These are phyloP conservation scores for Archips xylosteana DNA, from an alignment of 2,888 invertebrate species.

Conservation along the genomic window DNA sequence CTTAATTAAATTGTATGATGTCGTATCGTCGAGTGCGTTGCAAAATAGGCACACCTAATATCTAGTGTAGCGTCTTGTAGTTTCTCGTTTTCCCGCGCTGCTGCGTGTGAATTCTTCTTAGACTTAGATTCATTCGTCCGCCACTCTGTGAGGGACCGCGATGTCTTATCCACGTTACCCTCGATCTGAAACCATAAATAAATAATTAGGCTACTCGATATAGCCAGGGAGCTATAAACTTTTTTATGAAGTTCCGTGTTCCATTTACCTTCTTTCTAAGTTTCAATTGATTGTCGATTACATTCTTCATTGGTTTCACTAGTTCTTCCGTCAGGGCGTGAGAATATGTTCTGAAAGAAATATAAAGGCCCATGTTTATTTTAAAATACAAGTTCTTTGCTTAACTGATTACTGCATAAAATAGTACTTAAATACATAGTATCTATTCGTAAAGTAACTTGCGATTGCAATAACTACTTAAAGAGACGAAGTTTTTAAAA, in stretches of 20 bases:
- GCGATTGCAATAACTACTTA: no score
- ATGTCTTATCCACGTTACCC: conserved; percentile 93
- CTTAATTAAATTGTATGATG: conserved; percentile 46
- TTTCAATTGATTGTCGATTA: conserved; percentile 90
- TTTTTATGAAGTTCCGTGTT: neutral
- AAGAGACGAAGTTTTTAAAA: neutral
- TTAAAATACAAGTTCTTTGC: no score
- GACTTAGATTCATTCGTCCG: conserved; percentile 94
- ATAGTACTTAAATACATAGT: no score
- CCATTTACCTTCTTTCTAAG: conserved; percentile 87
- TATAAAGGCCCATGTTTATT: neutral
- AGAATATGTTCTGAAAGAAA: conserved; percentile 89
- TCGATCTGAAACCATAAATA: conserved; percentile 83
- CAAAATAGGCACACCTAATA: conserved; percentile 70
- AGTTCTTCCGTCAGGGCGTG: conserved; percentile 93
- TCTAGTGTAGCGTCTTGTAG: conserved; percentile 90
- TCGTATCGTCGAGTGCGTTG: conserved; percentile 52
- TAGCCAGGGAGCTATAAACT: neutral
- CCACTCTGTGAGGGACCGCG: conserved; percentile 93
- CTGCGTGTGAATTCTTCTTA: conserved; percentile 94
- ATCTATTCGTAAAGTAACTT: no score
- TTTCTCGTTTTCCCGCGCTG: conserved; percentile 96
- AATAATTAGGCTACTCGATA: conserved; percentile 10
- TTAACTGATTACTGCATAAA: no score
- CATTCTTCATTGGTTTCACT: conserved; percentile 93